These are phyloP conservation scores for Planococcus citri DNA, from an alignment of 1,140 invertebrate species.

Conservation along the genomic window DNA sequence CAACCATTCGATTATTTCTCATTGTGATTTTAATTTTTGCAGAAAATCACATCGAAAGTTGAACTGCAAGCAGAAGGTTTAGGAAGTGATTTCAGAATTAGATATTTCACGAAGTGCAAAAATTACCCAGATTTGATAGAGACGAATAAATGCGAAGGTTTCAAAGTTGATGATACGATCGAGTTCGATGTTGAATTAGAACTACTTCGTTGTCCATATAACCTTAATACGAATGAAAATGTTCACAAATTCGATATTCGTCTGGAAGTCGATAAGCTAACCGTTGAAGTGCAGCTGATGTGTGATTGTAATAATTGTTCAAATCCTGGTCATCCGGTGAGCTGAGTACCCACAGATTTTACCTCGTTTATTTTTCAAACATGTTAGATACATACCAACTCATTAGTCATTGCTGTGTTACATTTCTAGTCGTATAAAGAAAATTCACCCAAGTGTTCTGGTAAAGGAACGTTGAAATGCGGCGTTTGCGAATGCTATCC, in stretches of 20 bases:
- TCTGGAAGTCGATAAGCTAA: constrained; percentile 75
- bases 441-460: constrained; percentile 46
- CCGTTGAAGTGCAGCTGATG: constrained; percentile 48
- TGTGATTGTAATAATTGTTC: constrained; percentile 25
- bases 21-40: constrained; percentile 8
- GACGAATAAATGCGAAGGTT: constrained; percentile 73
- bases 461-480: constrained; percentile 60
- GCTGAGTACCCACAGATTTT: too few species aligned
- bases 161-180: constrained; percentile 38
- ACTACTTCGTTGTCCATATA: constrained; percentile 57
- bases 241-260: constrained; percentile 73
- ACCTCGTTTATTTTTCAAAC: background rate
- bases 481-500: constrained; percentile 76
- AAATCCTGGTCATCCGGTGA: background rate
- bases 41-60: constrained; percentile 85
- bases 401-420: background rate
- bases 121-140: constrained; percentile 44
- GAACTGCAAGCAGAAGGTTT: constrained; percentile 84
- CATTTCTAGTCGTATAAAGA: constrained; percentile 37
- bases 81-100: constrained; percentile 61
- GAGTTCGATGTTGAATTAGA: constrained; percentile 48
- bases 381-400: too few species aligned
- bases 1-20: too few species aligned
- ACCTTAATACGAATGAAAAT: constrained; percentile 62
- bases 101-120: constrained; percentile 78